A percentile compares a stretch with the other conserved stretches of the same genome.
Evolutionary conservation across 2,797 vertebrate genomes (phyloP).

Genomic region (Gadopsis marmoratus): DNA sequence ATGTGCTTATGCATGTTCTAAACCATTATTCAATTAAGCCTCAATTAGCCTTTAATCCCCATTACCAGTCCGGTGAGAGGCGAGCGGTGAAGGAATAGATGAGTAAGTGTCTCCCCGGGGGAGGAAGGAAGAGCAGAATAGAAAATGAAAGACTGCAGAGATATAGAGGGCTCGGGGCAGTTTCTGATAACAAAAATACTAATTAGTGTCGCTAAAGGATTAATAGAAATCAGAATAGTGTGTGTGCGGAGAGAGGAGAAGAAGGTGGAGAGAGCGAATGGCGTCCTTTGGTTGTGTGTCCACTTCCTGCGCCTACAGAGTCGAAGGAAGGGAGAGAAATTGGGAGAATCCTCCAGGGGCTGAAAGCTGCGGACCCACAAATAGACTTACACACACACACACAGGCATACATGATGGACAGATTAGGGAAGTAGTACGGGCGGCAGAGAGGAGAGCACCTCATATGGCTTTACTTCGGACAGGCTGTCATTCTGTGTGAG

Average conservation of each 20-base stretch:
- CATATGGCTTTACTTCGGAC: conserved; percentile 17
- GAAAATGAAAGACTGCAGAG: conserved; percentile 65
- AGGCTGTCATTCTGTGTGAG: conserved; percentile 22
- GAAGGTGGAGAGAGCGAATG: conserved; percentile 39
- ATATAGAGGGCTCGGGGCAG: conserved; percentile 59
- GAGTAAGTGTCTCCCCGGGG: conserved; percentile 64
- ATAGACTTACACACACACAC: conserved; percentile 20
- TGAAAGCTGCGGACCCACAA: conserved; percentile 32
- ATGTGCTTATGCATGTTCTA: conserved; percentile 50
- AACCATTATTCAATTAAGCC: conserved; percentile 77
- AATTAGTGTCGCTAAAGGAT: conserved; percentile 79
- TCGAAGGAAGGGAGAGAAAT: not conserved
- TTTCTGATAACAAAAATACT: conserved; percentile 73
- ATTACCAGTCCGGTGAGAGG: conserved; percentile 64
- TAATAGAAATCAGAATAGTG: conserved; percentile 65
- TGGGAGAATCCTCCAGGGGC: conserved; percentile 40
- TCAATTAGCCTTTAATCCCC: conserved; percentile 78
- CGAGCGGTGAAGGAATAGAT: conserved; percentile 44
- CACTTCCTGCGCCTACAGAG: conserved; percentile 45
- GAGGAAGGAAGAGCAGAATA: conserved; percentile 62
- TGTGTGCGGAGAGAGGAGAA: not conserved
- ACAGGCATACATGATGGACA: conserved; percentile 22
- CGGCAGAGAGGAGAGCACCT: conserved; percentile 26
- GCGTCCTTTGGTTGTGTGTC: conserved; percentile 30
- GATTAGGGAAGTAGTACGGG: conserved; percentile 13